A percentile compares a stretch with the other conserved stretches of the same genome.
phyloP scores from a whole-genome alignment of 2,888 invertebrate genomes.

The Troides oblongomaculatus region DNA sequence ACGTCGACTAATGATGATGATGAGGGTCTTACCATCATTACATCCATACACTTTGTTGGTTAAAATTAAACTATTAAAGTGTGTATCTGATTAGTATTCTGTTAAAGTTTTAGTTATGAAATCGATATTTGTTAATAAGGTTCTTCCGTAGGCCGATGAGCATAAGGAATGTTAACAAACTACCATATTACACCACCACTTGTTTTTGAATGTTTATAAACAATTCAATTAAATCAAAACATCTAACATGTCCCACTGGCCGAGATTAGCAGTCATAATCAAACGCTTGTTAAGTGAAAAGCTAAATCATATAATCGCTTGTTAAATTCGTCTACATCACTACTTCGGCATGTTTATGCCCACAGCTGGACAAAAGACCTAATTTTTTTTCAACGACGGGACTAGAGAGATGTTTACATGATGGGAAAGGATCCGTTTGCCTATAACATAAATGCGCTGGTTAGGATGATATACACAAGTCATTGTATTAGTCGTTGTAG shows the following conservation, averaged over 20 bases:
- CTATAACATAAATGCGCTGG: too few species aligned
- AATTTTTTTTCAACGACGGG: too few species aligned
- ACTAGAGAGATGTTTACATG: too few species aligned
- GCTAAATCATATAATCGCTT: not conserved
- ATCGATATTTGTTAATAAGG: slow-evolving; percentile 7
- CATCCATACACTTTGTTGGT: too few species aligned
- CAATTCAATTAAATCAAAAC: not conserved
- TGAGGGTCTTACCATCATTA: too few species aligned
- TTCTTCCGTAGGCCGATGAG: slow-evolving; percentile 1
- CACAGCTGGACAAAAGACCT: too few species aligned
- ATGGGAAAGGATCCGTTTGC: too few species aligned
- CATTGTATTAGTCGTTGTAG: too few species aligned
- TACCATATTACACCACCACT: not conserved
- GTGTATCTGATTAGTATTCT: too few species aligned
- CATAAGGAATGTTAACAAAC: not conserved
- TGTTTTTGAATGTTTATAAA: not conserved
- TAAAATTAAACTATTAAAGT: too few species aligned
- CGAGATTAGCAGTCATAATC: not conserved
- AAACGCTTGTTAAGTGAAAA: not conserved
- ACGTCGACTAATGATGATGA: too few species aligned
- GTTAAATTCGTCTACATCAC: not conserved
- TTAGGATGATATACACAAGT: too few species aligned
- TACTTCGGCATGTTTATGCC: not conserved
- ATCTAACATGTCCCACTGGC: not conserved
- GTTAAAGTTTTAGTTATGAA: not conserved